phyloP scores from a whole-genome alignment of 2,888 invertebrate genomes.

The Lutraria lutraria region DNA sequence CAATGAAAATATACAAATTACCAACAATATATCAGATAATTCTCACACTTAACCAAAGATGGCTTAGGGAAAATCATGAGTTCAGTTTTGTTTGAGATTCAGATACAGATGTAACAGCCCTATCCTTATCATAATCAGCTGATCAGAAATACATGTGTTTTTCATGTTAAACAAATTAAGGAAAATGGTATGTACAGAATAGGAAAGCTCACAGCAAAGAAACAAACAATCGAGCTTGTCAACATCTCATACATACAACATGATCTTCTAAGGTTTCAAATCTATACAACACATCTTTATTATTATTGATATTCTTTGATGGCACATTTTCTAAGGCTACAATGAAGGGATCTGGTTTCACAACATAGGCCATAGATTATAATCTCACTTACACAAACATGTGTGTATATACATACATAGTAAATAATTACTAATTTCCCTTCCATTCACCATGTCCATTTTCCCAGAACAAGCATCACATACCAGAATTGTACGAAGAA shows the following conservation, averaged over 20 bases:
- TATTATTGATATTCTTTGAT: slow-evolving; percentile 19
- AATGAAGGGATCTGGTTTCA: slow-evolving; percentile 7
- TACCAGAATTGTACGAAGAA: not conserved
- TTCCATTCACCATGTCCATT: slow-evolving; percentile 6
- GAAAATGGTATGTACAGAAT: not conserved
- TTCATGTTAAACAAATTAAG: slow-evolving; percentile 17
- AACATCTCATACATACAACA: not conserved
- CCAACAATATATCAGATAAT: not conserved
- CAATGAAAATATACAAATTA: slow-evolving; percentile 2
- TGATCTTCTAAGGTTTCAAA: not conserved
- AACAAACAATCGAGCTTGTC: not conserved
- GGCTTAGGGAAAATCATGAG: not conserved
- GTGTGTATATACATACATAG: slow-evolving; percentile 1
- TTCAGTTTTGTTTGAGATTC: not conserved
- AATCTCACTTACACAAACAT: slow-evolving; percentile 32
- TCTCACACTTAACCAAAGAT: not conserved
- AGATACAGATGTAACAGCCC: not conserved
- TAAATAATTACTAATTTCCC: not conserved
- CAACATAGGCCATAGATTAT: slow-evolving; percentile 27
- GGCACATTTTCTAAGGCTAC: slow-evolving; percentile 23
- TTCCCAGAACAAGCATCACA: slow-evolving; percentile 3
- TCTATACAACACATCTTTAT: slow-evolving; percentile 2
- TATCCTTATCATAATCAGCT: not conserved
- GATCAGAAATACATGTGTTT: slow-evolving; percentile 12
- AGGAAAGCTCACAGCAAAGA: not conserved